Evolutionary conservation across 2,888 invertebrate genomes (phyloP).

Genomic region (Chouioia cunea): DNA sequence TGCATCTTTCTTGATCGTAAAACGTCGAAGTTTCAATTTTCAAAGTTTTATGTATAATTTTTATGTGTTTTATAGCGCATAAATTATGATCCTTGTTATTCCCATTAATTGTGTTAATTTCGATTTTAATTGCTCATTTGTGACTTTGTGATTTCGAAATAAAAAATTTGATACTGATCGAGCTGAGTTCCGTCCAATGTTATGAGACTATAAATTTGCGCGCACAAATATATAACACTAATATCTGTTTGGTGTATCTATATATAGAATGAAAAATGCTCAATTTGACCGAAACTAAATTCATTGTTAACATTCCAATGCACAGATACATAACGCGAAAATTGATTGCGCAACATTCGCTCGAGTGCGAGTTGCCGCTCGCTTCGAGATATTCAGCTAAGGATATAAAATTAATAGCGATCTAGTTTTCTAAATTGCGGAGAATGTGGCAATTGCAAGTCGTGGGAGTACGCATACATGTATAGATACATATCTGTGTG

Average conservation of each 20-base stretch:
- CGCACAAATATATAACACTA: too few species aligned
- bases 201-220: too few species aligned
- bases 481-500: neutral
- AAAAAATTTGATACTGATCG: too few species aligned
- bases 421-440: conserved; percentile 68
- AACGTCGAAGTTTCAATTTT: conserved; percentile 38
- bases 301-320: conserved; percentile 31
- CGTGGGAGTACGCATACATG: conserved; percentile 62
- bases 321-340: conserved; percentile 41
- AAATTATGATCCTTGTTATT: too few species aligned
- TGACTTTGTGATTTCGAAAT: too few species aligned
- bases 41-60: neutral
- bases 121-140: too few species aligned
- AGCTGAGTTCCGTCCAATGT: too few species aligned
- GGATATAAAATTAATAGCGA: conserved; percentile 68
- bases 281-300: conserved; percentile 34
- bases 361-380: conserved; percentile 34
- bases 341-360: conserved; percentile 49
- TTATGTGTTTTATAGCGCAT: too few species aligned
- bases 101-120: too few species aligned
- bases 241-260: too few species aligned
- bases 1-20: conserved; percentile 40
- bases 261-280: too few species aligned
- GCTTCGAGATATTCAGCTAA: conserved; percentile 48
- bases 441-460: conserved; percentile 66